phyloP scores from a whole-genome alignment of 1,140 invertebrate species.

The Panagrolaimus sp. region DNA sequence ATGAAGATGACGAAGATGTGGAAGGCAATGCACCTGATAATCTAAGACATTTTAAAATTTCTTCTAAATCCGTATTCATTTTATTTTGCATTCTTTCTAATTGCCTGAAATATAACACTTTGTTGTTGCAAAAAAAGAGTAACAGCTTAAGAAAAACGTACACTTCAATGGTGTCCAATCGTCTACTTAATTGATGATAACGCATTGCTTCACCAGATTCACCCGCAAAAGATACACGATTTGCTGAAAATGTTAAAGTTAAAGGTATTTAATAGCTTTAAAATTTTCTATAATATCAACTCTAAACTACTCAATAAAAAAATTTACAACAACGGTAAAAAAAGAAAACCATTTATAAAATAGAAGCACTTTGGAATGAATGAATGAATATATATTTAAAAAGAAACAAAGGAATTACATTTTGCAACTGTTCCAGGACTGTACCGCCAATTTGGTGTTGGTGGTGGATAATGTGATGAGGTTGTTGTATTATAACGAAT shows the following conservation, averaged over 20 bases:
- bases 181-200: constrained; percentile 32
- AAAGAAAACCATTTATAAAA: too few relatives aligned
- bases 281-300: background rate
- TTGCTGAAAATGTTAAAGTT: constrained; percentile 20
- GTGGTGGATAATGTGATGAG: background rate
- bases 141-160: constrained; percentile 17
- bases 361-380: too few relatives aligned
- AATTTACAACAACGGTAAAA: constrained; percentile 19
- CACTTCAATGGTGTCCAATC: constrained; percentile 42
- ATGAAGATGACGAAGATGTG: background rate
- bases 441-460: constrained; percentile 12
- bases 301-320: background rate
- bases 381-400: background rate
- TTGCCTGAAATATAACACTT: constrained; percentile 43
- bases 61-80: constrained; percentile 52
- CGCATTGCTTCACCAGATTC: constrained; percentile 24
- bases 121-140: constrained; percentile 11
- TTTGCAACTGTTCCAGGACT: constrained; percentile 7
- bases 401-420: constrained; percentile 4
- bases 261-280: background rate
- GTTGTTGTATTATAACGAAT: background rate
- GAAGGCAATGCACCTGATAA: background rate
- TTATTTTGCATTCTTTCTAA: constrained; percentile 56
- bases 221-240: constrained; percentile 23
- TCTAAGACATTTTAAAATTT: constrained; percentile 34